Conservation (phyloP, 1,140 invertebrate species). For the Ceratina calcarata region DNA sequence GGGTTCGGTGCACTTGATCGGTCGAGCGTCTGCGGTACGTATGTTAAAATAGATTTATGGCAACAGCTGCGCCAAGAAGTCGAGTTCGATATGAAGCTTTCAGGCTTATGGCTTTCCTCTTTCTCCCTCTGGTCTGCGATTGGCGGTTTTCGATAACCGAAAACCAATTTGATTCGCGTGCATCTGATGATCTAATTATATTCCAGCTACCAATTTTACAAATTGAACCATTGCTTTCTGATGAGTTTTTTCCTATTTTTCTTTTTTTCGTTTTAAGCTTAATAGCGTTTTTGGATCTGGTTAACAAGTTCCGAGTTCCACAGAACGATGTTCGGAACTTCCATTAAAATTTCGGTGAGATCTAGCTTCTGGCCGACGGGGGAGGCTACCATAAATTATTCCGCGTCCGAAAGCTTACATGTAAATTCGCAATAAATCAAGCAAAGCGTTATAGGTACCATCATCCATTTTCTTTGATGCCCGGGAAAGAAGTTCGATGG, state of each 20-base stretch:
- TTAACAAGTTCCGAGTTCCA: not conserved
- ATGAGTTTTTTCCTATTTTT: too few relatives aligned
- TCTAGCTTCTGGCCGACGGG: not conserved
- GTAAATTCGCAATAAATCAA: conserved; percentile 17
- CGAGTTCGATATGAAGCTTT: not conserved
- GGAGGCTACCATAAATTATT: conserved; percentile 10
- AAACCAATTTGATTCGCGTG: not conserved
- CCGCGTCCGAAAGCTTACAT: not conserved
- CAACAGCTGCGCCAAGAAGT: conserved; percentile 15
- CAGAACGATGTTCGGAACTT: not conserved
- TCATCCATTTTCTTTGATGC: not conserved
- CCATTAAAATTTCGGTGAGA: not conserved
- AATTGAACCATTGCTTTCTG: too few relatives aligned
- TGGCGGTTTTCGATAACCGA: not conserved
- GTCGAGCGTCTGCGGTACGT: conserved; percentile 12
- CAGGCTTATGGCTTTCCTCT: not conserved
- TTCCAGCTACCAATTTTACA: not conserved
- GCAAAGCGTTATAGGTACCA: too few relatives aligned
- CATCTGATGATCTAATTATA: not conserved
- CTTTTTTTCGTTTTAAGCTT: too few relatives aligned
- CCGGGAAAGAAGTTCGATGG: not conserved
- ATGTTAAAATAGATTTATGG: conserved; percentile 41
- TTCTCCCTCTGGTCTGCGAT: too few relatives aligned
- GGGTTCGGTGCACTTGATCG: not conserved
- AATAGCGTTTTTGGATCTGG: too few relatives aligned